These are phyloP conservation scores for Octonoba sinensis DNA, from an alignment of 2,888 invertebrate species.

Conservation along the genomic window DNA sequence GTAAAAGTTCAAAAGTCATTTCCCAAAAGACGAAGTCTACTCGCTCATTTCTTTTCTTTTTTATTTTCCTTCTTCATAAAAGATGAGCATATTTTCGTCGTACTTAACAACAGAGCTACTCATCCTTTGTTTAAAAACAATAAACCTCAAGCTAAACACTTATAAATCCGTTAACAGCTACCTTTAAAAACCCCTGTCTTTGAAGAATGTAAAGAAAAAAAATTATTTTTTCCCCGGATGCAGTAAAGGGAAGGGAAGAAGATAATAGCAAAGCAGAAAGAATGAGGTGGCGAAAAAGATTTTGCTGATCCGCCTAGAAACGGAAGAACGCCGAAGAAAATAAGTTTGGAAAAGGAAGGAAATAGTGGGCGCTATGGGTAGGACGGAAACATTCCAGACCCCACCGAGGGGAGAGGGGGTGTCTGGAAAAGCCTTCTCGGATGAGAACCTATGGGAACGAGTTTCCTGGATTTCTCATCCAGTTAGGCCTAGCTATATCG, in stretches of 20 bases:
- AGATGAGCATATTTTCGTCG: slow-evolving; percentile 25
- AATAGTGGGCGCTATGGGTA: slow-evolving; percentile 40
- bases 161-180: slow-evolving; percentile 49
- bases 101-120: slow-evolving; percentile 22
- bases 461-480: slow-evolving; percentile 46
- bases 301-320: slow-evolving; percentile 43
- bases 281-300: slow-evolving; percentile 50
- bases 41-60: too few species aligned
- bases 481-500: slow-evolving; percentile 49
- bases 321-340: slow-evolving; percentile 40
- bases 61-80: slow-evolving; percentile 1
- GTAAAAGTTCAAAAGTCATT: too few species aligned
- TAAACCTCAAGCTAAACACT: slow-evolving; percentile 42
- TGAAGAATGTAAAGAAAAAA: too few species aligned
- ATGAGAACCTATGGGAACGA: slow-evolving; percentile 42
- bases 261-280: slow-evolving; percentile 36
- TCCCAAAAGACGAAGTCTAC: too few species aligned
- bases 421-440: not conserved
- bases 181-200: not conserved
- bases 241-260: slow-evolving; percentile 25
- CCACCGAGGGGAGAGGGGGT: slow-evolving; percentile 19
- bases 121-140: slow-evolving; percentile 45
- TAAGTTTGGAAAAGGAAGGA: slow-evolving; percentile 53
- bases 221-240: too few species aligned
- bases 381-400: slow-evolving; percentile 53